phyloP scores from a whole-genome alignment of 1,140 invertebrate species.

The Andricus grossulariae region DNA sequence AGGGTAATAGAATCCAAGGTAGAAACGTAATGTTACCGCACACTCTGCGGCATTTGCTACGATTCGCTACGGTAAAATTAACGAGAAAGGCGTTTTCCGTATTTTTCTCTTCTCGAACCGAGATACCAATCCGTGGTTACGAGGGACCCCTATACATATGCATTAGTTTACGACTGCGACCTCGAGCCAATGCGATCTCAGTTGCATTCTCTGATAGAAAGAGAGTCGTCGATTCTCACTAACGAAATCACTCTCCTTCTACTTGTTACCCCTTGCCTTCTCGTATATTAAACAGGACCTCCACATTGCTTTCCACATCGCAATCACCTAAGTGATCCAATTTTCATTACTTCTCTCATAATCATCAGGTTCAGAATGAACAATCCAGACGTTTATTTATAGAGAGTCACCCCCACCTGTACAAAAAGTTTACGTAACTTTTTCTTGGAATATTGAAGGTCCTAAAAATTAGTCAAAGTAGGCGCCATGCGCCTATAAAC shows the following conservation, averaged over 20 bases:
- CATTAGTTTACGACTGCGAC: constrained; percentile 23
- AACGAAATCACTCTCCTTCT: constrained; percentile 9
- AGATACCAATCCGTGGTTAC: not conserved
- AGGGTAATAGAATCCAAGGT: constrained; percentile 69
- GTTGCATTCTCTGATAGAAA: not conserved
- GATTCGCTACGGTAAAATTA: constrained; percentile 57
- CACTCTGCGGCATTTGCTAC: constrained; percentile 42
- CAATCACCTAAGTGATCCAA: not conserved
- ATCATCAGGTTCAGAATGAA: too few species aligned
- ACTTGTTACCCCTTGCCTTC: constrained; percentile 10
- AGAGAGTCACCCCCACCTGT: too few species aligned
- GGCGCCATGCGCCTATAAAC: too few species aligned
- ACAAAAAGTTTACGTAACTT: too few species aligned
- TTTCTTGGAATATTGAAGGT: too few species aligned
- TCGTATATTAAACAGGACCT: not conserved
- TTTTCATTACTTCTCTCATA: too few species aligned
- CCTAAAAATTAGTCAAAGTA: too few species aligned
- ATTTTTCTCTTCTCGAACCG: constrained; percentile 16
- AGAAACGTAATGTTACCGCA: constrained; percentile 56
- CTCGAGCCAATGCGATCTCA: constrained; percentile 9
- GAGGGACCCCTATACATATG: constrained; percentile 15
- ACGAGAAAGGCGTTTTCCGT: constrained; percentile 46
- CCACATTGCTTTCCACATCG: not conserved
- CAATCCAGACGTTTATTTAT: too few species aligned
- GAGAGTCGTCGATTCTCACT: not conserved